Conservation (phyloP, 2,888 invertebrate species). For the Pandemis heparana region DNA sequence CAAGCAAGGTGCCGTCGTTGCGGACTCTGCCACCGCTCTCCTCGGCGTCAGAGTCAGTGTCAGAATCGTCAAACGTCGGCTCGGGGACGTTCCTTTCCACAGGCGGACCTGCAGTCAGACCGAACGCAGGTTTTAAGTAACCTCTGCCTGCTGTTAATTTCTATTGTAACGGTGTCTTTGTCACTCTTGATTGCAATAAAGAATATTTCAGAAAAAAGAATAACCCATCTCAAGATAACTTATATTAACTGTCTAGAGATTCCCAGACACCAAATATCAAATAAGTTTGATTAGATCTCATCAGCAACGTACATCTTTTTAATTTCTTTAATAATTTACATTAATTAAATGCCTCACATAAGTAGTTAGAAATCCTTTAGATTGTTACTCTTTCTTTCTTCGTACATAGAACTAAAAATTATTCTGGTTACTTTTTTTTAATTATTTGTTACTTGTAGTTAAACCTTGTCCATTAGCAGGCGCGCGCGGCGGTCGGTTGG, state of each 20-base stretch:
- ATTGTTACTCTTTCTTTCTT: too few relatives aligned
- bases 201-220: too few relatives aligned
- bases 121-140: background rate
- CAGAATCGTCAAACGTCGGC: conserved; percentile 89
- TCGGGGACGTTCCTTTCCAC: conserved; percentile 87
- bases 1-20: conserved; percentile 97
- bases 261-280: too few relatives aligned
- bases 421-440: too few relatives aligned
- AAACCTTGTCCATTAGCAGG: conserved; percentile 81
- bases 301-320: too few relatives aligned
- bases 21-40: conserved; percentile 92
- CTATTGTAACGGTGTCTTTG: background rate
- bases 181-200: background rate
- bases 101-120: conserved; percentile 66
- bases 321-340: too few relatives aligned
- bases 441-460: background rate
- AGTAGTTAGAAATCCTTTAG: too few relatives aligned
- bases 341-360: too few relatives aligned
- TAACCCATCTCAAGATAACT: too few relatives aligned
- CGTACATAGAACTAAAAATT: too few relatives aligned
- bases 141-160: background rate
- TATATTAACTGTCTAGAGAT: too few relatives aligned
- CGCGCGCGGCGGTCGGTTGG: conserved; percentile 77
- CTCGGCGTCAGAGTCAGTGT: conserved; percentile 93
- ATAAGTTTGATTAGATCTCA: too few relatives aligned